Evolutionary conservation across 2,113 vertebrate species (phyloP), one percentile per base, ranked within the genome.

Genomic region (Dissostichus mawsoni): DNA sequence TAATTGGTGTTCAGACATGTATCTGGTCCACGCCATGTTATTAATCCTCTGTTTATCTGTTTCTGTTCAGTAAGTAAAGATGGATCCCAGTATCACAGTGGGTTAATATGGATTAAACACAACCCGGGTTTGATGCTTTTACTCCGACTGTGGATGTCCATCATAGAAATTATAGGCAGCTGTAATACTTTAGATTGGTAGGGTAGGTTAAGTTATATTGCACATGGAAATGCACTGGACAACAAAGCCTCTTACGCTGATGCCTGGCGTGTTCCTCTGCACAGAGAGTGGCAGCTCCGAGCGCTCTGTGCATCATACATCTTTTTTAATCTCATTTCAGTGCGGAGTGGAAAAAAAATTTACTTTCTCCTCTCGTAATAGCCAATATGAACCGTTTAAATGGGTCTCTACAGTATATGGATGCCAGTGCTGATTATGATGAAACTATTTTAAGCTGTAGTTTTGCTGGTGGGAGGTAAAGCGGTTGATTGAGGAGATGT

Each of bases 41-140:
- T 63, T 73, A 89, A 87, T 74, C 79, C 67, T 73, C 53, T 86
- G 68, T 84, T 85, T 79, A 74, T 83, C 29, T 77, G 48, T 76
- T 12, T 47, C 10, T 76, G 20, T 71, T 55, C 68, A 70, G 47
- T 80, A 68, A 87, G 72, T 85, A 63, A 77, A 23, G 52, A 70
- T 50, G 59, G 78, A 84, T 73, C 53, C 56, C 29, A 51, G 78
- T 67, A 77, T 80, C 71, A 25, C 66, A n/a, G 66, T 48, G 17
- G 52, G 65, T 85, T 89, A 85, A 86, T 83, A 79, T 16, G 82
- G 87, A 79, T 92, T 90, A 82, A 80, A 69, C 78, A 57, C 67
- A 56, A n/a, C 68, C 8, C 36, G 13, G 23, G 17, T 45, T 85
- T 72, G 71, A 83, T 86, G 59, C 66, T 72, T 82, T 70, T 61